Evolutionary conservation across 2,888 invertebrate genomes (phyloP).

Genomic region (Ametastegia equiseti): DNA sequence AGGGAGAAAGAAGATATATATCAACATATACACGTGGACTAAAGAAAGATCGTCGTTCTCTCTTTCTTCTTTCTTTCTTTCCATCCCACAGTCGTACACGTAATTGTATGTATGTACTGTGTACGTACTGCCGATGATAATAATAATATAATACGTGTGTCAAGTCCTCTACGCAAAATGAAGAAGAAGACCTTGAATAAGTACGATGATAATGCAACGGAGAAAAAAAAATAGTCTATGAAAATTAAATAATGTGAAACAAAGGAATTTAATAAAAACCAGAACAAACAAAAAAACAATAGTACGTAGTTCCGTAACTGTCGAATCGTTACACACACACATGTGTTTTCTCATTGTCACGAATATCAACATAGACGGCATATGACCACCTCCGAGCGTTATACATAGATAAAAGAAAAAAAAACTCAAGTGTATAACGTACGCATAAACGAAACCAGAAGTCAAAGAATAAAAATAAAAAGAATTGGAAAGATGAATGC

Average conservation of each 20-base stretch:
- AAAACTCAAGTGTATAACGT: no score
- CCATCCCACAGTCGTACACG: no score
- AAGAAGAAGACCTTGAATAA: not conserved
- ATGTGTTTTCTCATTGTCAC: not conserved
- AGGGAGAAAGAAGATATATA: not conserved
- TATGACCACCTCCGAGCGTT: slow-evolving; percentile 7
- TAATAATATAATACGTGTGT: no score
- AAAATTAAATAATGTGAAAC: no score
- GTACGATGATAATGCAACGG: not conserved
- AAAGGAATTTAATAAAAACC: not conserved
- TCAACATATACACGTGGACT: not conserved
- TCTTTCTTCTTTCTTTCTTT: not conserved
- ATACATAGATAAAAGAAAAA: no score
- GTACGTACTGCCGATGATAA: no score
- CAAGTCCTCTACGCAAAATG: not conserved
- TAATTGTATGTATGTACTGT: no score
- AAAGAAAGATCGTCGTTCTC: not conserved
- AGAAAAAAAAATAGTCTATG: not conserved
- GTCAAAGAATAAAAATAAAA: no score
- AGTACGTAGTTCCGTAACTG: not conserved
- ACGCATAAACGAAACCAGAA: no score
- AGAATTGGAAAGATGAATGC: no score
- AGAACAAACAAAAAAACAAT: not conserved
- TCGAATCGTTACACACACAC: not conserved
- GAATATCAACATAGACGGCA: not conserved